phyloP scores from a whole-genome alignment of 92 coral and sea anemone genomes.

The Hydrozoanthus gracilis region DNA sequence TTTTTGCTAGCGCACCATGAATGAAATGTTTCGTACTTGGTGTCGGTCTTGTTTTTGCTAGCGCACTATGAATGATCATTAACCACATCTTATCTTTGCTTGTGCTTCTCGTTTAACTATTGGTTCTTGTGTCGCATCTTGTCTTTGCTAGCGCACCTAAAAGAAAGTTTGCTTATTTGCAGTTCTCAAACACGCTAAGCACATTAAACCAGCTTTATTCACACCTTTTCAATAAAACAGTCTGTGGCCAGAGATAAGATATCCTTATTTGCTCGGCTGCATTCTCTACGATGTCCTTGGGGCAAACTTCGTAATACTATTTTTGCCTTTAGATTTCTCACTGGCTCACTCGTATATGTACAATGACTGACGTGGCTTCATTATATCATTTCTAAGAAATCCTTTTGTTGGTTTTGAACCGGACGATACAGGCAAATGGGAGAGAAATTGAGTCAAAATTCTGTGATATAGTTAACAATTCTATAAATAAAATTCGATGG shows the following conservation, averaged over 20 bases:
- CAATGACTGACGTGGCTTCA: not conserved
- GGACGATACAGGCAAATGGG: not conserved
- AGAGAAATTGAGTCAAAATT: not conserved
- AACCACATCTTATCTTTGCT: too few species aligned
- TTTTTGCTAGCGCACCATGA: too few species aligned
- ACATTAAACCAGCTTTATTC: conserved; percentile 20
- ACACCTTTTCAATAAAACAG: conserved; percentile 13
- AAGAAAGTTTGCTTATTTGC: not conserved
- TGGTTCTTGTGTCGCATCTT: not conserved
- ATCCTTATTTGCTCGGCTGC: too few species aligned
- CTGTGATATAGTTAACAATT: not conserved
- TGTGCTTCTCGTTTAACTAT: not conserved
- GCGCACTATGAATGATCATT: too few species aligned
- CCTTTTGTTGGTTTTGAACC: not conserved
- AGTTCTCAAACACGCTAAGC: not conserved
- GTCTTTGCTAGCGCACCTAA: not conserved
- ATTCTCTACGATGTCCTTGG: too few species aligned
- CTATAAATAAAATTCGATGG: not conserved
- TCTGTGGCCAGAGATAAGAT: not conserved
- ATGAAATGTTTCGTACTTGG: too few species aligned
- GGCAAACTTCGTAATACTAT: not conserved
- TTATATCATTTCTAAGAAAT: not conserved
- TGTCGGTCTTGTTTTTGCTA: too few species aligned
- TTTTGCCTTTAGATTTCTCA: not conserved
- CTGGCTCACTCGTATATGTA: conserved; percentile 4